Conservation (phyloP, 2,113 vertebrate species). For the Bujurquina vittata region DNA sequence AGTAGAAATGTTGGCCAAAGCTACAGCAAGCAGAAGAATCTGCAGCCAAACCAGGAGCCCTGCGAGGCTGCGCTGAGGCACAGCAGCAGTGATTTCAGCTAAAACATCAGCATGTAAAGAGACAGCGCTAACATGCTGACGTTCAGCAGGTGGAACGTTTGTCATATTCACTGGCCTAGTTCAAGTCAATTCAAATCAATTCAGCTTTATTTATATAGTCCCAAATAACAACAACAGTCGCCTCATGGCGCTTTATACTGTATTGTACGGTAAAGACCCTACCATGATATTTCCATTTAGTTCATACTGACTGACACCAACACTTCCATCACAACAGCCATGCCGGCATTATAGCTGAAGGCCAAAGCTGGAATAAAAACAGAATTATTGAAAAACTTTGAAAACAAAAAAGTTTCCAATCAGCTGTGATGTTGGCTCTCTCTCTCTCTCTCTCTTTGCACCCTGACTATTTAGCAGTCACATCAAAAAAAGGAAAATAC, state of each 20-base stretch:
- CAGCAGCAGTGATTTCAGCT: not conserved
- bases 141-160: not conserved
- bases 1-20: not conserved
- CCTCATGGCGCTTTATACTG: too few species aligned
- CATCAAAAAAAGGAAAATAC: slow-evolving; percentile 4
- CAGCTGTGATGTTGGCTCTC: not conserved
- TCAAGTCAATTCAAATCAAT: too few species aligned
- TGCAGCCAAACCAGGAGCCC: not conserved
- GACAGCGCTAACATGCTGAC: not conserved
- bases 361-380: slow-evolving; percentile 8
- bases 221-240: too few species aligned
- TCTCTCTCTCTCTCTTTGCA: not conserved
- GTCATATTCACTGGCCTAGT: not conserved
- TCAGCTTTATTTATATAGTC: too few species aligned
- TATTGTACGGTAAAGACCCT: too few species aligned
- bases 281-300: too few species aligned
- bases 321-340: not conserved
- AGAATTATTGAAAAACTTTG: slow-evolving; percentile 5
- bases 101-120: not conserved
- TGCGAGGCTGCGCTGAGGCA: not conserved
- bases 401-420: not conserved
- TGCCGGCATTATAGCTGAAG: not conserved
- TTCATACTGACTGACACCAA: not conserved
- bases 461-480: not conserved
- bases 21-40: not conserved